Evolutionary conservation across 2,797 vertebrate genomes (phyloP), one percentile per base, ranked within the genome.

Genomic region (Gallinago solitaria): DNA sequence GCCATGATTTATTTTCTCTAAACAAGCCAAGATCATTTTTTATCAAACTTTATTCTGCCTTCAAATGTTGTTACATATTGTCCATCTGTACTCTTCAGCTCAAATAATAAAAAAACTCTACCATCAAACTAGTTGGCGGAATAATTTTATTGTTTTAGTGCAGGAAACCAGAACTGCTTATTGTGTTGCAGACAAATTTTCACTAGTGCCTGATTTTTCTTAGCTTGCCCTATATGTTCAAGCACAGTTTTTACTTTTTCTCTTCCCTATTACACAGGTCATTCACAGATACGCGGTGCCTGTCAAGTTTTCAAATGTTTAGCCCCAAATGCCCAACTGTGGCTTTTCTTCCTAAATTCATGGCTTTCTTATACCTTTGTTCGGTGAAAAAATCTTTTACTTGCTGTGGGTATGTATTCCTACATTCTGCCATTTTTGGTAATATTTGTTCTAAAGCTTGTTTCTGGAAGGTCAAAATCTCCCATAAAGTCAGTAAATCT

Each of bases 381-480:
- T 89, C 86, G 89, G 30, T 48, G 69, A 75, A 91, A 94, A 84
- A 59, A 23, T 8, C 16, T n/a, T 85, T 53, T 65, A 39, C 47
- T 88, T 69, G 39, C 50, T 15, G 32, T 70, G 43, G 21, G 19
- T 57, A 82, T 75, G 73, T 93, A 82, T 65, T 91, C 45, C n/a
- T 93, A 48, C 63, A 35, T 77, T 76, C 59, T 90, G 63, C 63
- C 30, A 53, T 89, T 89, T 79, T 79, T 79, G 84, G 39, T 83
- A 94, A 65, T 91, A 93, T 63, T 95, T 96, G 32, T 63, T 95
- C 71, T 94, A 76, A 94, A 95, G 43, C 39, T 80, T 82, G 2
- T 84, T 95, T 84, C 92, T 90, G 43, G 70, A 92, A 89, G 90
- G 94, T 96, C 93, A 92, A 67, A 93, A 48, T 93, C 83, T 94